These are phyloP conservation scores for Aspidoscelis tigris DNA, from an alignment of 2,113 vertebrate genomes.

Conservation along the genomic window DNA sequence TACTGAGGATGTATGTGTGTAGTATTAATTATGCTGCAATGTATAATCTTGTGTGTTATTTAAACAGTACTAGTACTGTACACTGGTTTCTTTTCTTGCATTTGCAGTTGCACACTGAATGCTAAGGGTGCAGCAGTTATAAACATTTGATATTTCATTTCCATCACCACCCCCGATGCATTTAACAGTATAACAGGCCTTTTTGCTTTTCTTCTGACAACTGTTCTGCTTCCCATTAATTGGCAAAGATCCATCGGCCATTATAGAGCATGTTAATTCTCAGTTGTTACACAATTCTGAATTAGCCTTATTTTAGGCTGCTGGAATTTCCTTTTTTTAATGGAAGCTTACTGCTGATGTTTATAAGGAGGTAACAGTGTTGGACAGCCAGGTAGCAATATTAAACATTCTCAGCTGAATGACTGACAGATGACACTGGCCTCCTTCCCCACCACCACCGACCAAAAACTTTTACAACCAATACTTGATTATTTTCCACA, in stretches of 20 bases:
- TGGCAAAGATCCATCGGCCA: conserved; percentile 63
- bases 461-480: conserved; percentile 60
- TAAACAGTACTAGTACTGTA: conserved; percentile 92
- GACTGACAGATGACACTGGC: conserved; percentile 55
- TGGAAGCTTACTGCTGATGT: conserved; percentile 67
- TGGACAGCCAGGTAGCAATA: conserved; percentile 74
- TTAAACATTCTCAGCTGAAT: conserved; percentile 62
- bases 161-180: conserved; percentile 33
- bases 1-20: conserved; percentile 82
- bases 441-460: conserved; percentile 45
- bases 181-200: conserved; percentile 69
- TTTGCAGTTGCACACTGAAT: conserved; percentile 86
- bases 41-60: conserved; percentile 90
- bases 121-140: conserved; percentile 78
- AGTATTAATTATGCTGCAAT: conserved; percentile 88
- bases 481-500: conserved; percentile 50
- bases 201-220: conserved; percentile 71
- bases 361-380: conserved; percentile 70
- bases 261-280: conserved; percentile 68
- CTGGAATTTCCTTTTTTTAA: conserved; percentile 58
- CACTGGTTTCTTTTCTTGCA: conserved; percentile 84
- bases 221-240: conserved; percentile 65
- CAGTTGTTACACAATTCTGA: conserved; percentile 39
- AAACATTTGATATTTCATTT: conserved; percentile 71
- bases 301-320: conserved; percentile 53